A percentile compares a stretch with the other conserved stretches of the same genome.
phyloP scores from a whole-genome alignment of 2,888 invertebrate species.

The Limnephilus auricula region DNA sequence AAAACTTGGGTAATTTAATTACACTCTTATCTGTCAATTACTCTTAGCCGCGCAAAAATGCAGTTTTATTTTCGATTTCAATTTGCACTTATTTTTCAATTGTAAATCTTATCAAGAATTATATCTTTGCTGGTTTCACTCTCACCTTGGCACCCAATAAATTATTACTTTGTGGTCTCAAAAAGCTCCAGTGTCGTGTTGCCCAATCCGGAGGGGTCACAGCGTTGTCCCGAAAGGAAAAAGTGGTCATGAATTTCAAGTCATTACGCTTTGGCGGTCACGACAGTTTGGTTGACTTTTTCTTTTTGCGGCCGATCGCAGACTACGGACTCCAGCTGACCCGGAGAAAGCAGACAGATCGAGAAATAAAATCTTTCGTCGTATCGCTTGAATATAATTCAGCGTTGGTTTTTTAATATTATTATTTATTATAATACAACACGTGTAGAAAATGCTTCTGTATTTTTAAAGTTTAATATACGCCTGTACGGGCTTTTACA shows the following conservation, averaged over 20 bases:
- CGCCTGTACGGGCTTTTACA: too few relatives aligned
- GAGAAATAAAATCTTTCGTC: not conserved
- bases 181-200: not conserved
- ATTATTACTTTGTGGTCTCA: not conserved
- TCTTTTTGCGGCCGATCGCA: constrained; percentile 6
- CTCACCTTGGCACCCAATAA: not conserved
- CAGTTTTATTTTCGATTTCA: too few relatives aligned
- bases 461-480: too few relatives aligned
- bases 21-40: too few relatives aligned
- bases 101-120: too few relatives aligned
- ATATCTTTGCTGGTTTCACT: not conserved
- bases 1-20: too few relatives aligned
- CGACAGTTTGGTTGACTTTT: constrained; percentile 14
- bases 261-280: constrained; percentile 30
- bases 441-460: not conserved
- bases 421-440: not conserved
- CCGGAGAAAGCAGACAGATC: constrained; percentile 19
- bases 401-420: not conserved
- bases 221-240: constrained; percentile 18
- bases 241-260: constrained; percentile 34
- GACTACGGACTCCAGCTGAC: not conserved
- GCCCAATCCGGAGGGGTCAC: not conserved
- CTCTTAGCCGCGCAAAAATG: too few relatives aligned
- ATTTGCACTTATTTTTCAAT: too few relatives aligned
- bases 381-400: not conserved